A percentile compares a stretch with the other conserved stretches of the same genome.
Conservation (phyloP, 2,113 vertebrate species). For the Rallus limicola region DNA sequence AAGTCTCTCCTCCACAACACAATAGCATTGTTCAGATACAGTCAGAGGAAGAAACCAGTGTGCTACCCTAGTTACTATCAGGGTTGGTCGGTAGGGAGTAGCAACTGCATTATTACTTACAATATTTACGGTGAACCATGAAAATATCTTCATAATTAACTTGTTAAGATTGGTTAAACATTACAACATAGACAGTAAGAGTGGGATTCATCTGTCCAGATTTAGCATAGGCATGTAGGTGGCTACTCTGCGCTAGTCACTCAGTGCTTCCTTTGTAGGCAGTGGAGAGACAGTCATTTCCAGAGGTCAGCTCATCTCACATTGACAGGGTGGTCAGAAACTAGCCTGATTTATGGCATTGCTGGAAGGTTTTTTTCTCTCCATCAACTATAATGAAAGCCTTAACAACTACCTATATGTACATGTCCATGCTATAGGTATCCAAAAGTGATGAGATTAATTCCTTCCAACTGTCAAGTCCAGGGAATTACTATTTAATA, state of each 20-base stretch:
- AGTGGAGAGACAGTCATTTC: neutral
- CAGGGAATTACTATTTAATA: neutral
- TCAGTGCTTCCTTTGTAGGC: neutral
- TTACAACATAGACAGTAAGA: neutral
- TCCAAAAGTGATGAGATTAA: neutral
- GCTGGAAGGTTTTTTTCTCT: neutral
- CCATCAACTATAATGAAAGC: neutral
- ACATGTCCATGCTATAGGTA: neutral
- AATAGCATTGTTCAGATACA: neutral
- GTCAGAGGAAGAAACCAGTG: fast-evolving
- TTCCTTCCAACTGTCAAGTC: neutral
- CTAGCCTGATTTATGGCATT: neutral
- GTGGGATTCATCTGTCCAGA: neutral
- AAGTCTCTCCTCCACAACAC: neutral
- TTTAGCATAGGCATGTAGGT: neutral
- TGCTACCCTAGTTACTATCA: neutral
- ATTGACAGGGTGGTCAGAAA: neutral
- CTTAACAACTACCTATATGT: neutral
- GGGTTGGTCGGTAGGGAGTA: neutral
- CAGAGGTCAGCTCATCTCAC: neutral
- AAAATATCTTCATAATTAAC: neutral
- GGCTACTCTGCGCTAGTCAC: neutral
- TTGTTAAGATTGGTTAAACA: constrained; percentile 12
- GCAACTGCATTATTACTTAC: neutral
- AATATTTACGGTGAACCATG: neutral